phyloP scores from a whole-genome alignment of 2,113 vertebrate genomes.

The Panthera leo region DNA sequence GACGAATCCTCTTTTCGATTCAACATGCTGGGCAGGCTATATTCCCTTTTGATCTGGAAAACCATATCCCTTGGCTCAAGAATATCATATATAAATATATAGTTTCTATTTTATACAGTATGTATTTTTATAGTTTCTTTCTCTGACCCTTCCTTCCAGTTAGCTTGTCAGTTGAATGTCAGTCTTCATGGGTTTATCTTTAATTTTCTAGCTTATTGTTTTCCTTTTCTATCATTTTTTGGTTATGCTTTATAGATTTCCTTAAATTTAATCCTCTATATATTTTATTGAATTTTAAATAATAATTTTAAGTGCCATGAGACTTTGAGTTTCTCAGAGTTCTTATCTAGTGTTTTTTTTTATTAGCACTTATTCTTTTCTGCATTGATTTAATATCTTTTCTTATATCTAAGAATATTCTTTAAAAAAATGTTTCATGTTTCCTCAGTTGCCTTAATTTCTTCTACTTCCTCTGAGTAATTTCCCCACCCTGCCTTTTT shows the following conservation, averaged over 20 bases:
- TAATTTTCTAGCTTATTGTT: slow-evolving; percentile 19
- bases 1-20: background rate
- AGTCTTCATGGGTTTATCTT: background rate
- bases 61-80: background rate
- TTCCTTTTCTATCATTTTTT: background rate
- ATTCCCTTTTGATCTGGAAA: slow-evolving; percentile 30
- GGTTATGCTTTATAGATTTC: background rate
- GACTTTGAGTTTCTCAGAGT: background rate
- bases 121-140: background rate
- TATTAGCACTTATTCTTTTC: background rate
- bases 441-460: background rate
- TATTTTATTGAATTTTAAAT: background rate
- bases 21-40: background rate
- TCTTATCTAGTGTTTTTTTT: background rate
- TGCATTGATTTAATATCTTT: background rate
- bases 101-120: background rate
- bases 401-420: background rate
- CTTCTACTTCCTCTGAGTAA: background rate
- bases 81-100: background rate
- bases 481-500: background rate
- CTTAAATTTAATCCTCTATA: background rate
- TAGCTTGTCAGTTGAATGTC: background rate
- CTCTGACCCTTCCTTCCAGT: background rate
- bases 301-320: background rate
- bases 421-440: background rate